Evolutionary conservation across 2,113 vertebrate species (phyloP).

Genomic region (Erythrolamprus reginae): DNA sequence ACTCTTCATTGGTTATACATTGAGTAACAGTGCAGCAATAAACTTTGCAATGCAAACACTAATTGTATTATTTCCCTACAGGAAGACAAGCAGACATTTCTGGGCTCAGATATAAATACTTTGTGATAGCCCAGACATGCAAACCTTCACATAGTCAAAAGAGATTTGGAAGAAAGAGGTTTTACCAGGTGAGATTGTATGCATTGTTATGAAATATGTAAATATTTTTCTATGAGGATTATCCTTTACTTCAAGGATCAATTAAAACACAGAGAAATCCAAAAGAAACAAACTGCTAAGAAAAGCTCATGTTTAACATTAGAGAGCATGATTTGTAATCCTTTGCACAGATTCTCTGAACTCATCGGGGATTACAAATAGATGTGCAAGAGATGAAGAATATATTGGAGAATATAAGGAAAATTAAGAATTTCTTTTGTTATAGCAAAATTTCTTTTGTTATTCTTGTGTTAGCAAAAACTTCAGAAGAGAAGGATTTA

Average conservation of each 20-base stretch:
- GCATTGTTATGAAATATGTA: neutral
- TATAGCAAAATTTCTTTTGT: too few species aligned
- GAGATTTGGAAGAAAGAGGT: neutral
- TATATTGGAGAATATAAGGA: too few species aligned
- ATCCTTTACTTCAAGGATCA: neutral
- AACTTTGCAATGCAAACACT: neutral
- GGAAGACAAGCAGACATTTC: neutral
- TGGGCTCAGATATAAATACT: neutral
- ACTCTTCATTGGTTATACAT: neutral
- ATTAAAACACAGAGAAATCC: neutral
- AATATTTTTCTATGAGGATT: neutral
- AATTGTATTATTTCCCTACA: neutral
- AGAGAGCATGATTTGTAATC: neutral
- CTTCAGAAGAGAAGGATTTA: too few species aligned
- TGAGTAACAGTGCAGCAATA: neutral
- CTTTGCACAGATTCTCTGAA: neutral
- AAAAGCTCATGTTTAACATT: neutral
- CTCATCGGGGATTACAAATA: too few species aligned
- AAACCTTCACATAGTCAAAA: neutral
- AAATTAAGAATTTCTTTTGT: too few species aligned
- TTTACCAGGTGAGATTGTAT: neutral
- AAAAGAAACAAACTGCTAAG: neutral
- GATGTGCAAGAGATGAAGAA: too few species aligned
- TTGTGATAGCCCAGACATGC: neutral
- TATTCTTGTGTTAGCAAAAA: too few species aligned